Evolutionary conservation across 2,888 invertebrate genomes (phyloP).

Genomic region (Scaptomyza parva): DNA sequence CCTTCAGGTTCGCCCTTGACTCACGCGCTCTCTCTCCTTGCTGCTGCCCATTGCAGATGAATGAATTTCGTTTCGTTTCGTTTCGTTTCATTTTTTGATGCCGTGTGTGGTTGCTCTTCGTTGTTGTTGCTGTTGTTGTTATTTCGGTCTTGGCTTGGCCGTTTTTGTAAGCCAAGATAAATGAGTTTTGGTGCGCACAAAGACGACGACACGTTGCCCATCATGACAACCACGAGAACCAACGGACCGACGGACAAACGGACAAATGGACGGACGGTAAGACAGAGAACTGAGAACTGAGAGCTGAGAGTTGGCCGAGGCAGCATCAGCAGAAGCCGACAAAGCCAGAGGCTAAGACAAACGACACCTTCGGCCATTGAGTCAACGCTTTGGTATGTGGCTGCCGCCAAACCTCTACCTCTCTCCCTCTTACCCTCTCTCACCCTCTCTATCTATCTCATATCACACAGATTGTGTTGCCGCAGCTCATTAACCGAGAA

Average conservation of each 20-base stretch:
- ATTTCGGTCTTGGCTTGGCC: constrained; percentile 37
- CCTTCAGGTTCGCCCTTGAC: constrained; percentile 57
- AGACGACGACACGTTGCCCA: constrained; percentile 79
- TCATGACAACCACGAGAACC: constrained; percentile 53
- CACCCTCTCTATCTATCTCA: constrained; percentile 3
- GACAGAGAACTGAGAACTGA: constrained; percentile 2
- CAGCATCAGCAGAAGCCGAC: constrained; percentile 67
- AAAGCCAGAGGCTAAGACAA: constrained; percentile 73
- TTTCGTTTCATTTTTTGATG: constrained; percentile 64
- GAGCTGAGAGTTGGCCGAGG: not conserved
- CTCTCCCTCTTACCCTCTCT: not conserved
- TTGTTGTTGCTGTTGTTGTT: constrained; percentile 23
- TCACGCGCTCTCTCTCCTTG: constrained; percentile 44
- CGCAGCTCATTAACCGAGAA: constrained; percentile 47
- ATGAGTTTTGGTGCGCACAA: constrained; percentile 81
- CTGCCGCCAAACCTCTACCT: not conserved
- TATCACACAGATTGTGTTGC: constrained; percentile 16
- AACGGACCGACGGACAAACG: constrained; percentile 6
- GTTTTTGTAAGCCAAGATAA: constrained; percentile 77
- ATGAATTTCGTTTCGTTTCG: constrained; percentile 69
- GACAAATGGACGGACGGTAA: constrained; percentile 14
- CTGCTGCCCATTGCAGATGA: constrained; percentile 65
- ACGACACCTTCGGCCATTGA: constrained; percentile 76
- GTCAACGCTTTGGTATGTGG: constrained; percentile 77
- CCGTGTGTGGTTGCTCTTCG: constrained; percentile 46